Conservation (phyloP, 2,113 vertebrate species). For the Heliornis fulica region DNA sequence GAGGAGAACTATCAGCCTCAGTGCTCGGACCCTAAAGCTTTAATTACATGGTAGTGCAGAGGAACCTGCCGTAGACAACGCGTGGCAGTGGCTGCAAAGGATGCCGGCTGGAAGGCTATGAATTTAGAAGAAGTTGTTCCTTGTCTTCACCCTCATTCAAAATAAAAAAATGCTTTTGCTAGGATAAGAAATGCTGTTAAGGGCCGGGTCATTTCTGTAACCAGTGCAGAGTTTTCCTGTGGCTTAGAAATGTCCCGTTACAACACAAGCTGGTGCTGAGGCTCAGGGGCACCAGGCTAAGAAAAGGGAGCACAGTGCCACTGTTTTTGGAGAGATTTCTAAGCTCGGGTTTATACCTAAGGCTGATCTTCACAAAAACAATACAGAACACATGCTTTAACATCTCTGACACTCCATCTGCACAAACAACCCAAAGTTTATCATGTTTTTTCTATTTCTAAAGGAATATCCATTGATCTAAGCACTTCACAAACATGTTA, state of each 20-base stretch:
- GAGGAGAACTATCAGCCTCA: background rate
- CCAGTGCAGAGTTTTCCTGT: background rate
- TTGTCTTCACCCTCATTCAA: background rate
- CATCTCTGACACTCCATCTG: background rate
- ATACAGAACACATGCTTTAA: background rate
- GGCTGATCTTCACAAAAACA: background rate
- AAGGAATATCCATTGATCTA: background rate
- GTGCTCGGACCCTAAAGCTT: background rate
- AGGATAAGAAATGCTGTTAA: background rate
- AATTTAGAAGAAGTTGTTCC: background rate
- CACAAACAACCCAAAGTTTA: background rate
- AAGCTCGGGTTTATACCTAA: background rate
- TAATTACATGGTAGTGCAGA: accelerated
- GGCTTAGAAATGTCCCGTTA: background rate
- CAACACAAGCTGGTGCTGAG: background rate
- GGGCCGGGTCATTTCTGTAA: background rate
- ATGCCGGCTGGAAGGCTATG: background rate
- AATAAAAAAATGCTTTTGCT: background rate
- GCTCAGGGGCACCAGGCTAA: background rate
- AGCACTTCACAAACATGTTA: accelerated
- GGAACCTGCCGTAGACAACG: background rate
- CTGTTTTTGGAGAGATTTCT: background rate
- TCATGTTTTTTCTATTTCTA: background rate
- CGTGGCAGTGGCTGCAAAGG: background rate
- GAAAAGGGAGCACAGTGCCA: background rate